Evolutionary conservation across 2,888 invertebrate species (phyloP).

Genomic region (Teinopalpus imperialis): DNA sequence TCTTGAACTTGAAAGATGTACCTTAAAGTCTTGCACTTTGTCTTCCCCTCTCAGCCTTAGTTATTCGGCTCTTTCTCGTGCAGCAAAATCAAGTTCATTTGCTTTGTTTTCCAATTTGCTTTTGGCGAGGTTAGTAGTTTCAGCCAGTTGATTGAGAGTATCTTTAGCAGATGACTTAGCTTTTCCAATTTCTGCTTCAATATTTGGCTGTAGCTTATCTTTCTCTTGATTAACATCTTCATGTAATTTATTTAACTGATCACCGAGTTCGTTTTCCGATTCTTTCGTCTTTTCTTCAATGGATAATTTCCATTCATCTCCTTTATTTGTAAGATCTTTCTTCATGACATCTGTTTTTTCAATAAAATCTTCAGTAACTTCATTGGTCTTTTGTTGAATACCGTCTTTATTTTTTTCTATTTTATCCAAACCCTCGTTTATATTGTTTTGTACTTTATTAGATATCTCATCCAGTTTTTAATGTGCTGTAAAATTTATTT

Average conservation of each 20-base stretch:
- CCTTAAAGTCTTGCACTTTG: slow-evolving; percentile 46
- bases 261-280: slow-evolving; percentile 41
- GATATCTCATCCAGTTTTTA: slow-evolving; percentile 58
- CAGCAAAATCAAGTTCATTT: slow-evolving; percentile 60
- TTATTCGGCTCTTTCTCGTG: slow-evolving; percentile 63
- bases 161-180: slow-evolving; percentile 49
- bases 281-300: slow-evolving; percentile 46
- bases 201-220: slow-evolving; percentile 44
- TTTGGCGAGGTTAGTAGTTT: slow-evolving; percentile 54
- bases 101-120: slow-evolving; percentile 62
- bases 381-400: slow-evolving; percentile 52
- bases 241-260: slow-evolving; percentile 48
- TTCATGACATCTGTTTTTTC: slow-evolving; percentile 46
- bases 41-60: slow-evolving; percentile 51
- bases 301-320: slow-evolving; percentile 44
- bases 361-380: slow-evolving; percentile 49
- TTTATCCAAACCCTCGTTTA: slow-evolving; percentile 55
- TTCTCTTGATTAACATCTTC: slow-evolving; percentile 44
- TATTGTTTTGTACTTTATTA: slow-evolving; percentile 49
- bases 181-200: slow-evolving; percentile 45
- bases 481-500: slow-evolving; percentile 64
- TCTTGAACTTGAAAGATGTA: slow-evolving; percentile 48
- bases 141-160: slow-evolving; percentile 55
- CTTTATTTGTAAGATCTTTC: slow-evolving; percentile 45
- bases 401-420: slow-evolving; percentile 61